Conservation (phyloP, 2,797 vertebrate species). For the Pterois miles region DNA sequence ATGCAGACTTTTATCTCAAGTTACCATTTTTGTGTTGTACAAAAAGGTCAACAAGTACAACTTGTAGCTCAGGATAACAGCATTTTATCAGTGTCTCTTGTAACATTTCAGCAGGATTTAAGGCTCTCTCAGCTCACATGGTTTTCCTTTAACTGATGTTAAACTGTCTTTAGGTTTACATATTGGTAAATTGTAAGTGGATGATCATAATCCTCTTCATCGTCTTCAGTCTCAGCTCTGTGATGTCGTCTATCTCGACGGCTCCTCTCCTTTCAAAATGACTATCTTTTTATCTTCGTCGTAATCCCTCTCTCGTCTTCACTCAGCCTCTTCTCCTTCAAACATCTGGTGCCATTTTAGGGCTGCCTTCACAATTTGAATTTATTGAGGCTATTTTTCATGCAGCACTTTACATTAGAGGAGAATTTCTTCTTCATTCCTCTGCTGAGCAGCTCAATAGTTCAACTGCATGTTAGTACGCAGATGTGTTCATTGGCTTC, state of each 20-base stretch:
- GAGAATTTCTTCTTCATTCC: background rate
- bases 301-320: conserved; percentile 14
- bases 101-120: background rate
- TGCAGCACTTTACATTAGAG: background rate
- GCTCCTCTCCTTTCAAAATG: background rate
- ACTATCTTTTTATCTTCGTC: conserved; percentile 12
- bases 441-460: background rate
- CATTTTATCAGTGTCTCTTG: no score
- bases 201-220: background rate
- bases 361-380: conserved; percentile 6
- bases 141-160: background rate
- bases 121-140: background rate
- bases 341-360: conserved; percentile 38
- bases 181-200: background rate
- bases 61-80: no score
- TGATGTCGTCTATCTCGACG: background rate
- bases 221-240: background rate
- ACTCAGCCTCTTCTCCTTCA: background rate
- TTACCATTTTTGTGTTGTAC: no score
- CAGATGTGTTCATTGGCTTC: no score
- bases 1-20: no score
- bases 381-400: conserved; percentile 35
- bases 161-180: background rate
- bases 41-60: no score
- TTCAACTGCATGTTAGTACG: no score